Conservation (phyloP, 2,113 vertebrate genomes). For the Nothoprocta perdicaria region DNA sequence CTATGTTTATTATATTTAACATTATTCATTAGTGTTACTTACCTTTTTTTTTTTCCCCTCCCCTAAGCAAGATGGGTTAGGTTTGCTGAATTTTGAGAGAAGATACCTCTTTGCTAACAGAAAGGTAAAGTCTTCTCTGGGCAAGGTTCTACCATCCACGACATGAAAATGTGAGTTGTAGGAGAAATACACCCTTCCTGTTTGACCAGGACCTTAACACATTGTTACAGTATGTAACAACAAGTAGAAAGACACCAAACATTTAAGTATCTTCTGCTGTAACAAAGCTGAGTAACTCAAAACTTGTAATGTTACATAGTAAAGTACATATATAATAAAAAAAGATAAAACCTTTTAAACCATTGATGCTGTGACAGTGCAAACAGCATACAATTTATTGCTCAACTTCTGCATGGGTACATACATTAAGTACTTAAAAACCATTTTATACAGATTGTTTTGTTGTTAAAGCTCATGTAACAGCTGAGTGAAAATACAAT, state of each 20-base stretch:
- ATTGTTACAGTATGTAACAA: neutral
- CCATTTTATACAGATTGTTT: conserved; percentile 87
- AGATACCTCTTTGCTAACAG: neutral
- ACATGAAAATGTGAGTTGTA: neutral
- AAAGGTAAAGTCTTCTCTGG: neutral
- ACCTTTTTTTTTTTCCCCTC: neutral
- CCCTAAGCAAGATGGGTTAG: neutral
- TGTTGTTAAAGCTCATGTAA: conserved; percentile 91
- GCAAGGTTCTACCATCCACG: rapidly evolving
- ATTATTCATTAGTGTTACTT: neutral
- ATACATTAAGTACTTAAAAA: conserved; percentile 84
- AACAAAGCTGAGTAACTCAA: neutral
- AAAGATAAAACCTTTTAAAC: conserved; percentile 77
- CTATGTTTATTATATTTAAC: neutral
- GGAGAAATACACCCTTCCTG: neutral
- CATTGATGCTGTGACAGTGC: conserved; percentile 86
- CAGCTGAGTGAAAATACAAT: conserved; percentile 88
- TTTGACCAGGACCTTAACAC: neutral
- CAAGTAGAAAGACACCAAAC: rapidly evolving
- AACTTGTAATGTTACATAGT: neutral
- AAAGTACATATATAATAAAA: neutral
- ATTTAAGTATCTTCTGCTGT: neutral
- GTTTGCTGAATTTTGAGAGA: neutral
- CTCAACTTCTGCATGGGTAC: conserved; percentile 89
- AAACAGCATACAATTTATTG: conserved; percentile 97